Evolutionary conservation across 2,797 vertebrate species (phyloP).

Genomic region (Lepilemur ruficaudatus): DNA sequence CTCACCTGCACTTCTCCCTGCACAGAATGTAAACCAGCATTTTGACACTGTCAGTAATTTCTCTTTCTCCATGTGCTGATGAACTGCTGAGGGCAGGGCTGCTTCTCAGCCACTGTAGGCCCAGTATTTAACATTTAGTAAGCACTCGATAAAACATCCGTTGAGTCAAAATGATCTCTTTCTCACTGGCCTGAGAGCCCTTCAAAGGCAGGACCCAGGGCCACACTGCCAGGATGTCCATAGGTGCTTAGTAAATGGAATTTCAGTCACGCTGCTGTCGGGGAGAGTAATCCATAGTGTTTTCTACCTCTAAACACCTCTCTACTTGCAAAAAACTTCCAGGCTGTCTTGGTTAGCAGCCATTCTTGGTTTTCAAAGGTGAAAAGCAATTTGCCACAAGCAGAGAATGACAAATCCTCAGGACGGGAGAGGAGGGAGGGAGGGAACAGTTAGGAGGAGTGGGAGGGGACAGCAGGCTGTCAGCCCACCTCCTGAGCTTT

Average conservation of each 20-base stretch:
- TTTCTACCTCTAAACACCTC: not conserved
- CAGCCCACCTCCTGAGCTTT: slow-evolving; percentile 1
- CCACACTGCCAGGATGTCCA: not conserved
- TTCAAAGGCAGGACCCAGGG: not conserved
- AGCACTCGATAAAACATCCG: not conserved
- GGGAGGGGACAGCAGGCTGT: not conserved
- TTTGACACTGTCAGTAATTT: not conserved
- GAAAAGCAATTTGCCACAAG: slow-evolving; percentile 69
- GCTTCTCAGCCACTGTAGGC: not conserved
- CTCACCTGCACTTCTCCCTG: not conserved
- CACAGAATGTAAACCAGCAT: not conserved
- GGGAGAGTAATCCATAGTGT: not conserved
- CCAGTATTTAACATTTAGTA: not conserved
- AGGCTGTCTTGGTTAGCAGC: not conserved
- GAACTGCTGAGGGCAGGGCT: not conserved
- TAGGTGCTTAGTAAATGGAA: not conserved
- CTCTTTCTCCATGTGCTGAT: not conserved
- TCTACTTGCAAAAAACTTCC: not conserved
- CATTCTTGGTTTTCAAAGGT: slow-evolving; percentile 55
- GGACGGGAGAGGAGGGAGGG: not conserved
- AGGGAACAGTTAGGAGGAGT: not conserved
- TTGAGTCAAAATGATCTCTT: not conserved
- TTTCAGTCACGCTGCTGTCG: not conserved
- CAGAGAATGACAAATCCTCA: slow-evolving; percentile 57
- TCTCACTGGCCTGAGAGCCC: not conserved